These are phyloP conservation scores for Pachymerium ferrugineum DNA, from an alignment of 2,888 invertebrate species.

Conservation along the genomic window DNA sequence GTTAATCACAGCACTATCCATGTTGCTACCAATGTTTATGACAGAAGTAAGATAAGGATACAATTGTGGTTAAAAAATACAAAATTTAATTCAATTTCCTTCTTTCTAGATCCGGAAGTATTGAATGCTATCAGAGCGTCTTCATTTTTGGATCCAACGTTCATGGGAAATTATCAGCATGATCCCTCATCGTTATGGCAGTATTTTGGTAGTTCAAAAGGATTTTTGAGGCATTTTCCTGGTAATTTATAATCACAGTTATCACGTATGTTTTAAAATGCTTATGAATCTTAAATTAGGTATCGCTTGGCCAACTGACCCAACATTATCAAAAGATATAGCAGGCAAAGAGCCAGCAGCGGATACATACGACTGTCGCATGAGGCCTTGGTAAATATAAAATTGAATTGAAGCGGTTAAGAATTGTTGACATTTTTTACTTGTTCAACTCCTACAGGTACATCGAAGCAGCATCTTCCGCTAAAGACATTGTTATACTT, in stretches of 20 bases:
- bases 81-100: background rate
- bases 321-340: background rate
- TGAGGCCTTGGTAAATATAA: conserved; percentile 75
- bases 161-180: conserved; percentile 74
- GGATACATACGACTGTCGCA: conserved; percentile 87
- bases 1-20: conserved; percentile 79
- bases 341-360: conserved; percentile 45
- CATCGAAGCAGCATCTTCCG: conserved; percentile 94
- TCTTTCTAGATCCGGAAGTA: conserved; percentile 63
- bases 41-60: conserved; percentile 62
- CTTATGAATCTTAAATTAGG: background rate
- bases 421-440: background rate
- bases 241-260: conserved; percentile 59
- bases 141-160: conserved; percentile 72
- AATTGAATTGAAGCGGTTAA: no score
- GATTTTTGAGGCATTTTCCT: conserved; percentile 89
- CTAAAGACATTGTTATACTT: conserved; percentile 93
- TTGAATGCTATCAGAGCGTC: conserved; percentile 92
- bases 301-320: conserved; percentile 11
- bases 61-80: no score
- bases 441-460: conserved; percentile 57
- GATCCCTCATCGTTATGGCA: conserved; percentile 94
- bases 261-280: background rate
- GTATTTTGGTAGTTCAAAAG: conserved; percentile 91
- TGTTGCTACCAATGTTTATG: conserved; percentile 89